phyloP scores from a whole-genome alignment of 2,113 vertebrate species.

The Epinephelus lanceolatus region DNA sequence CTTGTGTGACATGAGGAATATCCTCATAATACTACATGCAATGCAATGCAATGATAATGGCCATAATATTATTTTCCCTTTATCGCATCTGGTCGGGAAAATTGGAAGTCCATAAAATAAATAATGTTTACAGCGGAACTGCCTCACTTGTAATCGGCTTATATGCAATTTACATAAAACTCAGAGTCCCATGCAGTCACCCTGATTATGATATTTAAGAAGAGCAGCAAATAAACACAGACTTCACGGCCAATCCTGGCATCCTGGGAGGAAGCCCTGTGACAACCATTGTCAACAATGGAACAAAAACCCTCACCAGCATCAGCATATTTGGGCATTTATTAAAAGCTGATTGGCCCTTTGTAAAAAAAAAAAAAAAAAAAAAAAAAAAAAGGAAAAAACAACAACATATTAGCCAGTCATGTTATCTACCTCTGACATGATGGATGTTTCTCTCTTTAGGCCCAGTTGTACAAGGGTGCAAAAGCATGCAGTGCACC shows the following conservation, averaged over 20 bases:
- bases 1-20: constrained; percentile 78
- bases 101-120: constrained; percentile 87
- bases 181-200: constrained; percentile 76
- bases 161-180: constrained; percentile 86
- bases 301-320: constrained; percentile 27
- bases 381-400: no score
- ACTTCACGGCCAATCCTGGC: constrained; percentile 62
- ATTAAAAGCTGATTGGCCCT: constrained; percentile 15
- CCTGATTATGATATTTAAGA: constrained; percentile 82
- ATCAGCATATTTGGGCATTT: constrained; percentile 29
- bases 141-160: constrained; percentile 86
- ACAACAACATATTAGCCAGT: not conserved
- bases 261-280: constrained; percentile 46
- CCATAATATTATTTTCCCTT: constrained; percentile 81
- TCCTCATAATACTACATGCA: constrained; percentile 80
- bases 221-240: constrained; percentile 79
- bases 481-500: no score
- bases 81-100: constrained; percentile 82
- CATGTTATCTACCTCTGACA: not conserved
- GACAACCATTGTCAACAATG: constrained; percentile 27
- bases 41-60: constrained; percentile 77
- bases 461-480: no score
- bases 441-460: not conserved
- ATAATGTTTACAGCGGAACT: constrained; percentile 81
- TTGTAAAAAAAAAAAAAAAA: not conserved